phyloP scores from a whole-genome alignment of 2,113 vertebrate species.

The Himantopus leucocephalus region DNA sequence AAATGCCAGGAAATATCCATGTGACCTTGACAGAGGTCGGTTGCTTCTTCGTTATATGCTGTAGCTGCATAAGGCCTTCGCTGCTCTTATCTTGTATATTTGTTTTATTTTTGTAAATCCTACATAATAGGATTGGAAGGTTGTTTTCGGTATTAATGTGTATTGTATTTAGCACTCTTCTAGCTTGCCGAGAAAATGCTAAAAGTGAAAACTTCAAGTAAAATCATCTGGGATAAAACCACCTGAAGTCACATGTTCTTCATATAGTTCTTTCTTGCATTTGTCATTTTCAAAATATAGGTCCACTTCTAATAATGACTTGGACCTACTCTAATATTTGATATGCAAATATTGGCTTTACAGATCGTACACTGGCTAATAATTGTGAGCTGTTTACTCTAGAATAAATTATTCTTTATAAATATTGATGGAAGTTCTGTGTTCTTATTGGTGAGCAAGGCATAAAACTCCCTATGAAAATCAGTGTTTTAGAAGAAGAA shows the following conservation, averaged over 20 bases:
- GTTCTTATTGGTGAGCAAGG: neutral
- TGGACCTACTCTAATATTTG: neutral
- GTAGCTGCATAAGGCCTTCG: neutral
- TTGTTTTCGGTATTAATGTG: neutral
- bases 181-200: neutral
- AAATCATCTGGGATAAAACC: neutral
- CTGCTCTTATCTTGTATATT: neutral
- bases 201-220: neutral
- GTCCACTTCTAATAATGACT: neutral
- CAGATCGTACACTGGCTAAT: neutral
- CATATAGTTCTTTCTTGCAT: neutral
- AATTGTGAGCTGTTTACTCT: neutral
- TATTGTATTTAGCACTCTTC: neutral
- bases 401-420: slow-evolving; percentile 5
- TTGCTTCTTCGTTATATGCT: neutral
- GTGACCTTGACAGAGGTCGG: slow-evolving; percentile 37
- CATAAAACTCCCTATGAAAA: neutral
- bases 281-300: neutral
- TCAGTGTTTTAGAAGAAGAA: neutral
- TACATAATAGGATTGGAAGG: neutral
- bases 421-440: neutral
- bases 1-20: neutral
- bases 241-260: neutral
- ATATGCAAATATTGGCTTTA: neutral
- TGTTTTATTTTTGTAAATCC: neutral